Base-by-base conservation (phyloP, 2,113 vertebrate genomes). In the Motacilla tschutschensis region DNA sequence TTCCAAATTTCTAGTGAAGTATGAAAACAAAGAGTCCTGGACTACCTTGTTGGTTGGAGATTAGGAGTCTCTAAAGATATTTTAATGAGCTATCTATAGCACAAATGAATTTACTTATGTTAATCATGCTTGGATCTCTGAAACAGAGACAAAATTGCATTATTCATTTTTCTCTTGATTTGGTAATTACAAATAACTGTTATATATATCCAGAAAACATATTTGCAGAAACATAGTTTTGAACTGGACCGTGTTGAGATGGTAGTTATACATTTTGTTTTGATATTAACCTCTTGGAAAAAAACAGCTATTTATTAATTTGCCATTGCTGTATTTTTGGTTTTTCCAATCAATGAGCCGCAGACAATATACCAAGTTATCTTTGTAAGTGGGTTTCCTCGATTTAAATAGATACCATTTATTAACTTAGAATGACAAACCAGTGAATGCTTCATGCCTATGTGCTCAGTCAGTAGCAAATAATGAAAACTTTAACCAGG, bases 401-500 rank as follows among this genome's bases (percentile, higher is more conserved):
- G 55, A 90, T 91, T 93, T 88, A 94, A 92, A 83, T 48, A 83
- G 74, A 91, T 83, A 92, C 35, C 4, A 7, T 86, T 26, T 65
- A 92, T 90, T 95, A 93, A 79, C 41, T 94, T 76, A 79, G 73
- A 94, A 94, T 90, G 53, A 92, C 79, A 93, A 94, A 93, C 62
- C 76, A 84, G 88, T 89, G 82, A 93, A 91, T 95, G 92, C 40
- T 95, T 95, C 63, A 70, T 85, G 72, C 58, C 66, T 80, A 47
- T 74, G 36, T 84, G 29, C 80, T 94, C 84, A 94, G 28, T 55
- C 76, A 87, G 70, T 65, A 88, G 36, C 62, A 92, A 92, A 94
- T 92, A 95, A 94, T 91, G 74, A 94, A 95, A 92, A 50, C 59
- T 94, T 93, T 90, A 94, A 87, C 72, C 88, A 90, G 67, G 58